Base-by-base conservation (phyloP, 23 tunicate species). In the Diplosoma virens region DNA sequence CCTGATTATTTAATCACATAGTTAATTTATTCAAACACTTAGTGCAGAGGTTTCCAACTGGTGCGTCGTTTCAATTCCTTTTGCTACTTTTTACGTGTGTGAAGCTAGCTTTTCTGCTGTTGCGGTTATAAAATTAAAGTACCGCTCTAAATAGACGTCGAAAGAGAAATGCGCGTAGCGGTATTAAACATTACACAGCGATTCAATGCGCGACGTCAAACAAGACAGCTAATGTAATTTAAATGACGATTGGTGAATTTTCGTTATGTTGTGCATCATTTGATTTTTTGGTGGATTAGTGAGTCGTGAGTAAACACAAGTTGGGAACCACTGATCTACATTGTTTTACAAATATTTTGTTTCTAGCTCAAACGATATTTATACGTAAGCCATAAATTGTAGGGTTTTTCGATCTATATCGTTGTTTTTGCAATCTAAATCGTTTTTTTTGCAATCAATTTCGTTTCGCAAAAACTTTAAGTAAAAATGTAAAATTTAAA, bases 91-190 rank as follows among this genome's bases (percentile, higher is more conserved):
- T 28, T 63, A 23, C 69, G 9, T 63, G 69, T 63, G 69, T 35
- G 69, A 63, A 16, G 69, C 69, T 30, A 16, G 33, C 29, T 29
- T 63, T 63, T 63, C 36, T 25, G 69, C 69, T 29, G 34, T 63
- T 4, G 69, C 34, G 29, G 69, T 63, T 28, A 11, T 63, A 29
- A 63, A 63, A 30, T 11, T 35, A 30, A 28, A 63, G 34, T 63
- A 30, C 21, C 22, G 17, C 23, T 55, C 69, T 6, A 29, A 63
- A 11, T 63, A 16, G 34, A 63, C 21, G 36, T 63, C n/a, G 34
- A 63, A 63, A 6, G 69, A 16, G 69, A 63, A 30, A 63, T 63
- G 69, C 69, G 69, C 36, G 7, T 63, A 26, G 36, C 69, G n/a
- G 36, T 63, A 11, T 63, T 35, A 63, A 63, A 28, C 69, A 63